Base-by-base conservation (phyloP, 2,113 vertebrate species). In the Cololabis saira region DNA sequence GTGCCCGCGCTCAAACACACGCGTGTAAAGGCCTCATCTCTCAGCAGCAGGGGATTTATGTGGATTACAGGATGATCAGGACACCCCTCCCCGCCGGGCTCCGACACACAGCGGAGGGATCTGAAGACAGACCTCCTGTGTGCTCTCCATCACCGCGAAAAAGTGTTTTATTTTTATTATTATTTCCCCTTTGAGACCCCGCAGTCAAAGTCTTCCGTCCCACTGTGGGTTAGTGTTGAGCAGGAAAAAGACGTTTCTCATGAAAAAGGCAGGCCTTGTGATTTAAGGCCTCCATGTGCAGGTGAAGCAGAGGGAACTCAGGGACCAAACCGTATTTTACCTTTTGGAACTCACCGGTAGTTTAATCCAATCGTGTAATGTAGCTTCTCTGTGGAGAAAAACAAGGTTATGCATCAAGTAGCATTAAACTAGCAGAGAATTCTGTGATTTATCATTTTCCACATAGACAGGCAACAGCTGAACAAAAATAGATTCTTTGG, bases 61-160 rank as follows among this genome's bases (percentile, higher is more conserved):
- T 68, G 91, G 91, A 92, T 93, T 93, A 91, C 85, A 83, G 82
- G 80, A 91, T 89, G 91, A 91, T 90, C 85, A 84, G 78, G 72
- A 83, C 80, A 51, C 75, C 81, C 58, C 43, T 60, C 74, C 57
- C 5, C 71, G 64, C 43, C 71, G 60, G 67, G 89, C 83, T 74
- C 60, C 64, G 67, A 56, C 67, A 53, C 67, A 56, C 67, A 67
- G 61, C 50, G 50, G 67, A 83, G 80, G 67, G 37, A 58, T 78
- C 53, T 61, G 21, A 81, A 87, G 82, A 87, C 91, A 89, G 80
- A 74, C 86, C 67, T 77, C 80, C 84, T 83, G 84, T 81, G 82
- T 88, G 59, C 62, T 63, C 65, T 49, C 69, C 73, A 71, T 69
- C 68, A 15, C 67, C 8, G 47, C 19, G 15, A 68, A 65, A 61